These are phyloP conservation scores for Hepsetus odoe DNA, from an alignment of 2,113 vertebrate species.

Conservation along the genomic window DNA sequence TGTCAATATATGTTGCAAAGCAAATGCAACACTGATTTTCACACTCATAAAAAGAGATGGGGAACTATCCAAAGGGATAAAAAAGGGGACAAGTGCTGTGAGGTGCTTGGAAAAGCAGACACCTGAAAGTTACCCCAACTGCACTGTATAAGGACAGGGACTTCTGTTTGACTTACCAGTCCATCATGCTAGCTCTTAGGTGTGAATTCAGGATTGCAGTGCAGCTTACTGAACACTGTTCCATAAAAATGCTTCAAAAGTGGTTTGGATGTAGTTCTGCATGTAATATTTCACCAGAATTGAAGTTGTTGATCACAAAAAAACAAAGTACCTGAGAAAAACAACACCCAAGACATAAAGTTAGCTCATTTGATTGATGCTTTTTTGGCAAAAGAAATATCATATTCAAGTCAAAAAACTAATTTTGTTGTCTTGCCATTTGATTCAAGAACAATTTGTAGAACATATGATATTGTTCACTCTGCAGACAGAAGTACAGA, in stretches of 20 bases:
- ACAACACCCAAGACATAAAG: no score
- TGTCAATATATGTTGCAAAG: not conserved
- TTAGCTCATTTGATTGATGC: no score
- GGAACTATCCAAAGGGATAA: not conserved
- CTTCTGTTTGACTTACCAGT: constrained; percentile 4
- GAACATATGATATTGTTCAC: no score
- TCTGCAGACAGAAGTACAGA: no score
- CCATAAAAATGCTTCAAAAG: not conserved
- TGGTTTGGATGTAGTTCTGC: not conserved
- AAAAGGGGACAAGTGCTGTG: not conserved
- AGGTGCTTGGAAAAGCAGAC: not conserved
- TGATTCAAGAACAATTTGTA: no score
- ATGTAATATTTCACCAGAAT: not conserved
- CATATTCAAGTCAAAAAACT: no score
- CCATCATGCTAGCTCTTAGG: not conserved
- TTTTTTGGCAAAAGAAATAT: no score
- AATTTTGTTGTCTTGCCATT: no score
- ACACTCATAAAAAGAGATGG: constrained; percentile 35
- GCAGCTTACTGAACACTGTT: not conserved
- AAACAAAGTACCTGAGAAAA: no score
- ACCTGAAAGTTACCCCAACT: constrained; percentile 26
- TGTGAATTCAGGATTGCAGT: not conserved
- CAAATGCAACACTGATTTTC: constrained; percentile 46
- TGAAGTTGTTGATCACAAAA: not conserved
- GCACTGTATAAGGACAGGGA: constrained; percentile 24